Conservation (phyloP, 1,140 invertebrate genomes). For the Neocloeon triangulifer region DNA sequence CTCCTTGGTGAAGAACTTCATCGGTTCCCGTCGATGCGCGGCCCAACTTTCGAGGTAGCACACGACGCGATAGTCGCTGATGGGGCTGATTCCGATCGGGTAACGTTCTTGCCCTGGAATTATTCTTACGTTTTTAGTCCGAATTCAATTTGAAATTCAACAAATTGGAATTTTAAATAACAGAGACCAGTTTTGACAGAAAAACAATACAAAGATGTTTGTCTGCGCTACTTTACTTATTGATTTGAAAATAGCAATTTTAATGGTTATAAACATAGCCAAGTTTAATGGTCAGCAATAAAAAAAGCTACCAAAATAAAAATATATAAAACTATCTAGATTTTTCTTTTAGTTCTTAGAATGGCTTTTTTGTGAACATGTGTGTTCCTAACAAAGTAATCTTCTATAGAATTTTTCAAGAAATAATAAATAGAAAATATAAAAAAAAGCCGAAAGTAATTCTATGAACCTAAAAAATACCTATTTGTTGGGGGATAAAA, state of each 20-base stretch:
- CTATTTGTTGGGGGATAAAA: too few relatives aligned
- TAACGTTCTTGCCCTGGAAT: constrained; percentile 13
- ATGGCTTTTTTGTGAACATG: too few relatives aligned
- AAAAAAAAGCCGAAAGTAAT: too few relatives aligned
- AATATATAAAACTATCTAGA: too few relatives aligned
- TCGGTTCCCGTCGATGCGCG: constrained; percentile 36
- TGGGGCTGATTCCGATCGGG: constrained; percentile 2
- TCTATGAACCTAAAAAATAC: too few relatives aligned
- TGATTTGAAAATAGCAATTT: neutral
- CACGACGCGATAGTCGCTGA: constrained; percentile 21
- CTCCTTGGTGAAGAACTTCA: constrained; percentile 35
- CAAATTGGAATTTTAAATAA: neutral
- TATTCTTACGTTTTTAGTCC: constrained; percentile 9
- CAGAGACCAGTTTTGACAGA: neutral
- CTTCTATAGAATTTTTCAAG: too few relatives aligned
- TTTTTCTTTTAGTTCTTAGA: too few relatives aligned
- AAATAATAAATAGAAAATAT: too few relatives aligned
- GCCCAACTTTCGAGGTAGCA: constrained; percentile 45
- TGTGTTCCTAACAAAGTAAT: too few relatives aligned
- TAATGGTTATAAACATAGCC: too few relatives aligned
- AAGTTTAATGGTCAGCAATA: too few relatives aligned
- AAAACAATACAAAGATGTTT: neutral
- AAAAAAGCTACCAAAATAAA: too few relatives aligned
- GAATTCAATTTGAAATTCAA: neutral
- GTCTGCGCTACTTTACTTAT: neutral